Evolutionary conservation across 2,888 invertebrate genomes (phyloP).

Genomic region (Bombyx huttoni): DNA sequence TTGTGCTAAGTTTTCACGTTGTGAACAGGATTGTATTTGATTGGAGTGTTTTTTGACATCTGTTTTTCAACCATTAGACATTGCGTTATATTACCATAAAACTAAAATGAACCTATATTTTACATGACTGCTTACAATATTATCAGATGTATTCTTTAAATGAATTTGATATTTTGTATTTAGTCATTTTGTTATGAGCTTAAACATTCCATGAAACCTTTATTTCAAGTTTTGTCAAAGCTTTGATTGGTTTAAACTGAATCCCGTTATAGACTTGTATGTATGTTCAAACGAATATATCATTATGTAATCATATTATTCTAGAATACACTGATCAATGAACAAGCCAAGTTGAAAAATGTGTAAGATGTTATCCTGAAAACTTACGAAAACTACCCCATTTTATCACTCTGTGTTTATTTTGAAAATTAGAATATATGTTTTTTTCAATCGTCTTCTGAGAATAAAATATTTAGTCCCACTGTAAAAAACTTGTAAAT

Average conservation of each 20-base stretch:
- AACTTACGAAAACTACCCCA: background rate
- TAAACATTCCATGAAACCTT: slow-evolving; percentile 65
- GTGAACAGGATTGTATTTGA: slow-evolving; percentile 36
- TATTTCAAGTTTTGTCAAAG: slow-evolving; percentile 45
- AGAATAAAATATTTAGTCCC: background rate
- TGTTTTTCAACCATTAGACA: slow-evolving; percentile 33
- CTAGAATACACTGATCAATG: slow-evolving; percentile 16
- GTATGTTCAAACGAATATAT: slow-evolving; percentile 30
- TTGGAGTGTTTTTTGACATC: slow-evolving; percentile 57
- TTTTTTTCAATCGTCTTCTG: background rate
- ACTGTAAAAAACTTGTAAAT: slow-evolving; percentile 40
- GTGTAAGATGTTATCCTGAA: background rate
- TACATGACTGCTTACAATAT: slow-evolving; percentile 47
- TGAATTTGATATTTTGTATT: slow-evolving; percentile 25
- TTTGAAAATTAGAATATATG: background rate
- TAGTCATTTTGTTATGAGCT: slow-evolving; percentile 51
- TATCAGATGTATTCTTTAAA: slow-evolving; percentile 12
- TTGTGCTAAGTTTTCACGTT: slow-evolving; percentile 47
- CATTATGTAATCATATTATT: slow-evolving; percentile 20
- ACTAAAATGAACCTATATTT: slow-evolving; percentile 31
- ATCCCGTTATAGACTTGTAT: slow-evolving; percentile 22
- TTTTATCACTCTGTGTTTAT: background rate
- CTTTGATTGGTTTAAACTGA: slow-evolving; percentile 41
- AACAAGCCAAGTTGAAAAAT: background rate
- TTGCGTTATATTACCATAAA: slow-evolving; percentile 37